Conservation (phyloP, 1,140 invertebrate genomes). For the Eriocheir sinensis region DNA sequence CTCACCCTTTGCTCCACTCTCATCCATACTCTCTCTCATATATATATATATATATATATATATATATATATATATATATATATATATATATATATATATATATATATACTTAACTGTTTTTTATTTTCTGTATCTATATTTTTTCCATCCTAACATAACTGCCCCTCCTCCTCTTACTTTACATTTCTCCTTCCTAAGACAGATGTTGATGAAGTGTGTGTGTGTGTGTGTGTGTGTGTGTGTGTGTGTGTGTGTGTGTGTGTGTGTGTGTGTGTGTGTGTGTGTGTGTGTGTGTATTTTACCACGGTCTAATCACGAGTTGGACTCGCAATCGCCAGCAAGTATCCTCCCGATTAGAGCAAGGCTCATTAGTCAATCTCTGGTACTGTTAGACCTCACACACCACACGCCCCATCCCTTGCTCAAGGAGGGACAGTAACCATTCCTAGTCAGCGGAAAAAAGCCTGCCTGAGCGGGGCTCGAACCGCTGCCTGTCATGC, state of each 20-base stretch:
- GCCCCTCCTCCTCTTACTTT: too few species aligned
- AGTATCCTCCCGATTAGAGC: too few species aligned
- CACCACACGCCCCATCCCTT: too few species aligned
- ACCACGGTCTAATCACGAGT: too few species aligned
- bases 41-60: not conserved
- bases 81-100: slow-evolving; percentile 28
- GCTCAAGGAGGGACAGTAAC: too few species aligned
- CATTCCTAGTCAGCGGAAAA: too few species aligned
- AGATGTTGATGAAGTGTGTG: not conserved
- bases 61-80: slow-evolving; percentile 28
- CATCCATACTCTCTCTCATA: not conserved
- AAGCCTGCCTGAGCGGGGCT: too few species aligned
- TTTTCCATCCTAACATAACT: not conserved
- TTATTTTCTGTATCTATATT: not conserved
- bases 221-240: not conserved
- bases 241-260: not conserved
- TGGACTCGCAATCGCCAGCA: too few species aligned
- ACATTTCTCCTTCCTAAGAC: not conserved
- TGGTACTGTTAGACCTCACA: too few species aligned
- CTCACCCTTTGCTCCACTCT: not conserved
- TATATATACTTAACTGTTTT: not conserved
- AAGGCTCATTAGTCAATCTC: too few species aligned
- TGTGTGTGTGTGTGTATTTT: too few species aligned
- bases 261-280: not conserved
- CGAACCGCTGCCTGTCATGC: too few species aligned